Conservation (phyloP, 2,888 invertebrate genomes). For the Piscicola geometra region DNA sequence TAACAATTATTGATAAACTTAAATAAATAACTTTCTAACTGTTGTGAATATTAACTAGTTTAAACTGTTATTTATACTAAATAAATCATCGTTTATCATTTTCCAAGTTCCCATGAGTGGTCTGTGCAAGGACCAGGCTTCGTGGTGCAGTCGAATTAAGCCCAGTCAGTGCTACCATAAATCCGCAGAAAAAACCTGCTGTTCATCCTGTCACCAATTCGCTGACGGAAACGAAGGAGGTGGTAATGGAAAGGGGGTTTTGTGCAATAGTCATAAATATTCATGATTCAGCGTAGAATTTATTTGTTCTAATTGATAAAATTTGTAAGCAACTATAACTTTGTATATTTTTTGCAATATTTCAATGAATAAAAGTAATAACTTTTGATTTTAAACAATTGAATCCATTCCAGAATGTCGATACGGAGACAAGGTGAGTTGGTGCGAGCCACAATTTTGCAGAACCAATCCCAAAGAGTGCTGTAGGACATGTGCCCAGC, state of each 20-base stretch:
- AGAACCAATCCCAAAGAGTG: slow-evolving; percentile 11
- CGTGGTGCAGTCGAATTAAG: slow-evolving; percentile 27
- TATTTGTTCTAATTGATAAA: no score
- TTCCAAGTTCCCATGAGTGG: not conserved
- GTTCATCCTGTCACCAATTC: slow-evolving; percentile 17
- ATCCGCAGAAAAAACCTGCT: slow-evolving; percentile 15
- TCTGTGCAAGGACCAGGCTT: slow-evolving; percentile 12
- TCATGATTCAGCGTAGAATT: no score
- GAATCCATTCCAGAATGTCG: slow-evolving; percentile 28
- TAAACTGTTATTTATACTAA: not conserved
- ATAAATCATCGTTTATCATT: not conserved
- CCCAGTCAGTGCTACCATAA: slow-evolving; percentile 18
- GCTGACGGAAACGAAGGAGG: not conserved
- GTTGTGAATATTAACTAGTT: no score
- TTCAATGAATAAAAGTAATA: not conserved
- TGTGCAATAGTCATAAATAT: no score
- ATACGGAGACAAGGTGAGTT: slow-evolving; percentile 26
- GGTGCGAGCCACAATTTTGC: slow-evolving; percentile 28
- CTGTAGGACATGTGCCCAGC: slow-evolving; percentile 15
- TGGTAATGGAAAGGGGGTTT: no score
- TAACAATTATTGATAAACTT: no score
- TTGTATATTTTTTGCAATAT: no score
- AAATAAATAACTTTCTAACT: no score
- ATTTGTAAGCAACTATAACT: no score
- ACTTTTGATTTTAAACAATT: no score